phyloP scores from a whole-genome alignment of 2,113 vertebrate species.

The Corvus moneduloides region DNA sequence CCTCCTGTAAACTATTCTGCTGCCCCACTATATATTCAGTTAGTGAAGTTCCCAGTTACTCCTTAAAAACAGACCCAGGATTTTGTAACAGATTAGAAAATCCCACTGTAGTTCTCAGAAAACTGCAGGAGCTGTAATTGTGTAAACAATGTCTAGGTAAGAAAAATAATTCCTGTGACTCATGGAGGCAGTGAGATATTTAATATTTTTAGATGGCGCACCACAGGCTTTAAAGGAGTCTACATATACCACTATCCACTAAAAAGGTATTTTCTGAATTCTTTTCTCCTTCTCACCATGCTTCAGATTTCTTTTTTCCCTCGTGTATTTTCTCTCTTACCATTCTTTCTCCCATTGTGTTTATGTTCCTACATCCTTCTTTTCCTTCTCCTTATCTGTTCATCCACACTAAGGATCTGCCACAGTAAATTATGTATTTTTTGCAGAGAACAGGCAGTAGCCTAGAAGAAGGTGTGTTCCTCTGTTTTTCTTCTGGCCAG shows the following conservation, averaged over 20 bases:
- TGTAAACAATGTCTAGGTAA: neutral
- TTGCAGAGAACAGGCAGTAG: neutral
- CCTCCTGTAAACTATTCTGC: neutral
- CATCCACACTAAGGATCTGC: neutral
- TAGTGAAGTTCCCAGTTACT: neutral
- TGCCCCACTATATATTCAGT: neutral
- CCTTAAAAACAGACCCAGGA: neutral
- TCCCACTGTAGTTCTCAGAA: neutral
- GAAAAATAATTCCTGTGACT: neutral
- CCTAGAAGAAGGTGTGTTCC: neutral
- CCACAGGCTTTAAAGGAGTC: neutral
- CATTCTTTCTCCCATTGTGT: neutral
- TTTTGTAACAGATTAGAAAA: neutral
- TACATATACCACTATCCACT: neutral
- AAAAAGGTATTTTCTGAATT: neutral
- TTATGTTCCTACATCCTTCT: neutral
- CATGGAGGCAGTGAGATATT: neutral
- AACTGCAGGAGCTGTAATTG: neutral
- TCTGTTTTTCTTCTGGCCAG: neutral
- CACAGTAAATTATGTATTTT: neutral
- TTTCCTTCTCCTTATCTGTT: neutral
- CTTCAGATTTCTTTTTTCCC: neutral
- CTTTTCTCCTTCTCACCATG: neutral
- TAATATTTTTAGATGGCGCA: neutral
- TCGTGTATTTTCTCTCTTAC: neutral